Base-by-base conservation (phyloP, 2,797 vertebrate species). In the Etheostoma nigrum region DNA sequence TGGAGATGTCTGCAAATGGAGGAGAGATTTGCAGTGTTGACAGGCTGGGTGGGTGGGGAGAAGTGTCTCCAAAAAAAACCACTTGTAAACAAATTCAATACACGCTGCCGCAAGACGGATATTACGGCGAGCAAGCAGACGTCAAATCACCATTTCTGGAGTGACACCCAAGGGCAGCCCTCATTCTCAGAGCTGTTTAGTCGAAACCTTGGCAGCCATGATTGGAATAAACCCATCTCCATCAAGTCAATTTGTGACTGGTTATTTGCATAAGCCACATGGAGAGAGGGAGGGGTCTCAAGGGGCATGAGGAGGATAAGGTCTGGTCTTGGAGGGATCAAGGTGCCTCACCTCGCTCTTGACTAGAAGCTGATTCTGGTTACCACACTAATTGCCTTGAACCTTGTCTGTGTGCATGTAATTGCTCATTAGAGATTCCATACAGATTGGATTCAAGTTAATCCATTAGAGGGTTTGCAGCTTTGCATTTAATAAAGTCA, bases 351-450 rank as follows among this genome's bases (percentile, higher is more conserved):
- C 91, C 86, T 89, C 67, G 23, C 81, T 88, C 83, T 87, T 11
- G 66, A 91, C 75, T 68, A 86, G 61, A 87, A 81, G 85, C 85
- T 79, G 86, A 92, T 84, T 88, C 82, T 76, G 83, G 87, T 91
- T 89, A 89, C 62, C 0, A 14, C 75, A 61, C 86, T 93, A 93
- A 94, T 91, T 92, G 81, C 79, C 80, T 88, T 89, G 90, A 93
- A 93, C 87, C 75, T 59, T 85, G 65, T 44, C 84, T 87, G 76
- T 73, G 70, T 66, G 72, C 63, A 86, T 58, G 79, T 91, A 92
- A 93, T 93, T 93, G 86, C 90, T 92, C 85, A 93, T 95, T 91
- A 90, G 86, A 86, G 78, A 93, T 91, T 93, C 88, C 70, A 83
- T 81, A 79, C 88, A 91, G 82, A 91, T 84, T 84, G 83, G 72